Percentiles rank a stretch among this genome's conserved stretches.
phyloP scores from a whole-genome alignment of 2,797 vertebrate species.

The Columba guinea region DNA sequence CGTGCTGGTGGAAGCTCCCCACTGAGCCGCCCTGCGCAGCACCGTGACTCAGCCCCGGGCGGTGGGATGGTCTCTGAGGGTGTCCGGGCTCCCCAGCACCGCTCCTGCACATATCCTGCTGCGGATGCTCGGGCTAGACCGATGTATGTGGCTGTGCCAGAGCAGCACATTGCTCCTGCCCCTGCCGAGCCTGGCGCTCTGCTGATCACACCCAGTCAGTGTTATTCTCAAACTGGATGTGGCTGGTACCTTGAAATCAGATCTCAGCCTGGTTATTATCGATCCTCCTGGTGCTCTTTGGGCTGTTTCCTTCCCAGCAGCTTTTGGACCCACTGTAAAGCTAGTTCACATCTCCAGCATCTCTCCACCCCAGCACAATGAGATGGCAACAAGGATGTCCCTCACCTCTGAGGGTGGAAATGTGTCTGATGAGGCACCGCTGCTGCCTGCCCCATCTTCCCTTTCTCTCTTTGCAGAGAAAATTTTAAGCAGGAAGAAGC shows the following conservation, averaged over 20 bases:
- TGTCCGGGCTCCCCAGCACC: background rate
- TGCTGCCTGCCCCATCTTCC: fast-evolving
- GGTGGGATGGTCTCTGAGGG: background rate
- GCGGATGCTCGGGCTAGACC: fast-evolving
- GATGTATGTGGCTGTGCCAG: fast-evolving
- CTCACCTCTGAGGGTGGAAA: background rate
- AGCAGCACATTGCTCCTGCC: background rate
- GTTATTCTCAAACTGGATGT: background rate
- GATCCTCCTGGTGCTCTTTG: fast-evolving
- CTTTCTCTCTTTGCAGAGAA: background rate
- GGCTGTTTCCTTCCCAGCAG: background rate
- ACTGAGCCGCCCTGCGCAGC: background rate
- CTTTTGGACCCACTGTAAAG: fast-evolving
- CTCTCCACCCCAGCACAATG: fast-evolving
- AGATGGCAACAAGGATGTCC: fast-evolving
- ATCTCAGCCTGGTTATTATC: background rate
- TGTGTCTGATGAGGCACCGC: fast-evolving
- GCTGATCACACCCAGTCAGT: background rate
- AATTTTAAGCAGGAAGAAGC: background rate
- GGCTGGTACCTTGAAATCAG: background rate
- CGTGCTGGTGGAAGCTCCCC: background rate
- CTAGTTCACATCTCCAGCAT: background rate
- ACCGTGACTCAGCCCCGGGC: background rate
- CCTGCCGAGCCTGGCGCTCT: background rate
- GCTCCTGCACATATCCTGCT: background rate